Percentiles rank a stretch among this genome's conserved stretches.
These are phyloP conservation scores for Ennomos erosarius DNA, from an alignment of 2,888 invertebrate genomes.

Conservation along the genomic window DNA sequence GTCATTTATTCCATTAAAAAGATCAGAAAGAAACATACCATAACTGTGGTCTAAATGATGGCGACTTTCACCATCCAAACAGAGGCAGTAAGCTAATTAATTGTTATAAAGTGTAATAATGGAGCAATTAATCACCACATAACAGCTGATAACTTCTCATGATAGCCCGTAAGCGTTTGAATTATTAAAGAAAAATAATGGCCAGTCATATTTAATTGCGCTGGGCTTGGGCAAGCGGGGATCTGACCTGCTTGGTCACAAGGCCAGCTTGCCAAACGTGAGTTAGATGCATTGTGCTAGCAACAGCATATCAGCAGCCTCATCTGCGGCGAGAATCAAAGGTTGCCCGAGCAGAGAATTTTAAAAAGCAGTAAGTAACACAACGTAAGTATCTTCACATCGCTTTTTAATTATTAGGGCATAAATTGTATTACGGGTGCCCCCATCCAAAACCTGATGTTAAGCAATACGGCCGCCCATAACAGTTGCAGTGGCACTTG, in stretches of 20 bases:
- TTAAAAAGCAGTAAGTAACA: too few species aligned
- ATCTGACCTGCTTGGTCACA: constrained; percentile 70
- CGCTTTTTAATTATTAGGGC: too few species aligned
- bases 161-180: constrained; percentile 63
- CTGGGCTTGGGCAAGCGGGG: constrained; percentile 64
- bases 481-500: too few species aligned
- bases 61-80: constrained; percentile 18
- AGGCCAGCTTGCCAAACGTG: constrained; percentile 70
- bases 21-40: background rate
- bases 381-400: too few species aligned
- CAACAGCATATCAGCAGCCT: constrained; percentile 50
- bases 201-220: constrained; percentile 71
- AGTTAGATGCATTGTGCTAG: constrained; percentile 48
- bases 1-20: too few species aligned
- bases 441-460: too few species aligned
- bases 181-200: constrained; percentile 73
- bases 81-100: constrained; percentile 9
- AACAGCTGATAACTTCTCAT: constrained; percentile 37
- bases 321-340: constrained; percentile 40
- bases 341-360: too few species aligned
- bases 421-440: too few species aligned
- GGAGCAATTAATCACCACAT: constrained; percentile 33
- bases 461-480: too few species aligned
- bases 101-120: constrained; percentile 20
- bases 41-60: background rate